These are phyloP conservation scores for Agapornis roseicollis DNA, from an alignment of 2,113 vertebrate species.

Conservation along the genomic window DNA sequence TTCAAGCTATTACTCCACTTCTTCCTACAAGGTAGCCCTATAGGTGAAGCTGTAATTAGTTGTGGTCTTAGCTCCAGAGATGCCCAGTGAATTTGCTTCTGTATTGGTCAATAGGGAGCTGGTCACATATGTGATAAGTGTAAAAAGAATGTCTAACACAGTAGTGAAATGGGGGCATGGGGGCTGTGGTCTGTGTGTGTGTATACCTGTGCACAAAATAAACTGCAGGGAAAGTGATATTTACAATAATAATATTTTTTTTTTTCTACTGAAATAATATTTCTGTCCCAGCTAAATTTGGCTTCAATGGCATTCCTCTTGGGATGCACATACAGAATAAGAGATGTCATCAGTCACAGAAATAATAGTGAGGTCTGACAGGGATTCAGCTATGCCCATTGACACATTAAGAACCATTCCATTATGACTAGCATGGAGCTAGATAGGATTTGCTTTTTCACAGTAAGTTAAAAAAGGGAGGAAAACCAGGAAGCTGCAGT, in stretches of 20 bases:
- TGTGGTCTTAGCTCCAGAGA: neutral
- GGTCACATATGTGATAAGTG: neutral
- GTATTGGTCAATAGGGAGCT: neutral
- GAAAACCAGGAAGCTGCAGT: neutral
- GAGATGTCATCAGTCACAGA: conserved; percentile 1
- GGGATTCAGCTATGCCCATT: conserved; percentile 37
- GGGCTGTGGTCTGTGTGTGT: rapidly evolving
- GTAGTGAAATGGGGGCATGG: neutral
- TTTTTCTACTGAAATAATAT: neutral
- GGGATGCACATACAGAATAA: neutral
- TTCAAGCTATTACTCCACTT: neutral
- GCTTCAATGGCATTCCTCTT: neutral
- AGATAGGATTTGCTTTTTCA: neutral
- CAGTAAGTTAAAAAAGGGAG: neutral
- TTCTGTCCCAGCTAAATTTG: neutral
- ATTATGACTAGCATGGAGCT: neutral
- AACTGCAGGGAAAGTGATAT: neutral
- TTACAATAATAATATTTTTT: neutral
- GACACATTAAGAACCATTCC: neutral
- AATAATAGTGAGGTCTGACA: conserved; percentile 38
- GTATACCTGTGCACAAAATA: neutral
- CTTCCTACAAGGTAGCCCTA: neutral
- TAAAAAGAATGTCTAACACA: neutral
- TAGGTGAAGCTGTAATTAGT: neutral
- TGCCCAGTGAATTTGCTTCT: neutral